Percentiles rank a stretch among this genome's conserved stretches.
Conservation (phyloP, 2,888 invertebrate species). For the Lepas anatifera region DNA sequence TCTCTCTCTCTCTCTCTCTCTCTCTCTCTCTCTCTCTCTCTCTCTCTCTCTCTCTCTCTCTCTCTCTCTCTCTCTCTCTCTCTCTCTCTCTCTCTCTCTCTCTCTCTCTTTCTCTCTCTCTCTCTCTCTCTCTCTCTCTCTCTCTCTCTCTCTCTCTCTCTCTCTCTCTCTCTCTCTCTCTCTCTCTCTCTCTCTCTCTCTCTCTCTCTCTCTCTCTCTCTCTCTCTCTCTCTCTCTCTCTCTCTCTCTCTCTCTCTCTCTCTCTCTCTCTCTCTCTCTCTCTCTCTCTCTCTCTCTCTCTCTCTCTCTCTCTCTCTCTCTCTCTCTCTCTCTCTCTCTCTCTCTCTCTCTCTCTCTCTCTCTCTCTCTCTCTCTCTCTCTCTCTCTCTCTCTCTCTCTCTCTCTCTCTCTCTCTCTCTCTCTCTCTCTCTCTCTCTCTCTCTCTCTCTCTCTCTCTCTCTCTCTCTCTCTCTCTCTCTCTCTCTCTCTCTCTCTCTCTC, state of each 20-base stretch:
- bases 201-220: constrained; percentile 6
- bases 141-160: neutral
- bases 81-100: neutral
- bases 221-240: constrained; percentile 5
- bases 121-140: neutral
- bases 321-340: neutral
- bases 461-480: neutral
- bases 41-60: constrained; percentile 6
- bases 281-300: neutral
- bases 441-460: neutral
- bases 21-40: neutral
- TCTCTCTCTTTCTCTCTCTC: neutral
- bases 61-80: neutral
- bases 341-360: neutral
- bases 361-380: constrained; percentile 3
- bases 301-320: constrained; percentile 1
- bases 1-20: neutral
- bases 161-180: neutral
- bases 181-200: neutral
- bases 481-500: constrained; percentile 1
- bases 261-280: constrained; percentile 14
- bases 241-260: constrained; percentile 13
- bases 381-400: neutral
- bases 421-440: neutral
- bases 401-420: neutral